Base-by-base conservation (phyloP, 2,113 vertebrate species). In the Dromiciops gliroides region DNA sequence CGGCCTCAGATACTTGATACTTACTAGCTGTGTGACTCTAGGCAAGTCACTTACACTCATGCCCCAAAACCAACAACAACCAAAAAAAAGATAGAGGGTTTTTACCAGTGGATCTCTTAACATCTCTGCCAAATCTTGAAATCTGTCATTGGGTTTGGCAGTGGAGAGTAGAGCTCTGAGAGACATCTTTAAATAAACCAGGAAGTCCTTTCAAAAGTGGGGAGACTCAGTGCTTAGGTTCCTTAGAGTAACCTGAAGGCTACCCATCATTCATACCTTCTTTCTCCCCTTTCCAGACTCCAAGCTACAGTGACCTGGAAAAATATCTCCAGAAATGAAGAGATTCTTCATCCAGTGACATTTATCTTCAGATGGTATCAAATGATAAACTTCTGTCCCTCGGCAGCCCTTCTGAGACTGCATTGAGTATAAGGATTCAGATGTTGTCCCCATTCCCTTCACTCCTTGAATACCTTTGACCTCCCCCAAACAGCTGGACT, bases 401-500 rank as follows among this genome's bases (percentile, higher is more conserved):
- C 96, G 96, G 92, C 97, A 96, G 98, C 97, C 52, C 97, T 98
- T 93, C 97, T 97, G 97, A 95, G 50, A 97, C 90, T 96, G 95
- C 83, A 96, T 28, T 96, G 95, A 1, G 91, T 95, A 89, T 98
- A 98, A n/a, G 98, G 98, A 98, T 98, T 99, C n/a, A 94, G 95
- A 25, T 83, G 95, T 95, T 98, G 98, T 96, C 98, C 98, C 95
- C 99, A 98, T 99, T 99, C 97, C 99, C 99, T 89, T 99, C 99
- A 37, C 99, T 99, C 92, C 99, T 99, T 0, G 99, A 99, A 97
- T 98, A 99, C 95, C 99, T 99, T 91, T 98, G 99, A 97, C 98
- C 89, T 91, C 98, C 95, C 96, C 98, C 31, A 98, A 98, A 97
- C 98, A 98, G 94, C 97, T 98, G 92, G 99, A 99, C 97, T 99